These are phyloP conservation scores for Numenius arquata DNA, from an alignment of 2,113 vertebrate genomes.

Conservation along the genomic window DNA sequence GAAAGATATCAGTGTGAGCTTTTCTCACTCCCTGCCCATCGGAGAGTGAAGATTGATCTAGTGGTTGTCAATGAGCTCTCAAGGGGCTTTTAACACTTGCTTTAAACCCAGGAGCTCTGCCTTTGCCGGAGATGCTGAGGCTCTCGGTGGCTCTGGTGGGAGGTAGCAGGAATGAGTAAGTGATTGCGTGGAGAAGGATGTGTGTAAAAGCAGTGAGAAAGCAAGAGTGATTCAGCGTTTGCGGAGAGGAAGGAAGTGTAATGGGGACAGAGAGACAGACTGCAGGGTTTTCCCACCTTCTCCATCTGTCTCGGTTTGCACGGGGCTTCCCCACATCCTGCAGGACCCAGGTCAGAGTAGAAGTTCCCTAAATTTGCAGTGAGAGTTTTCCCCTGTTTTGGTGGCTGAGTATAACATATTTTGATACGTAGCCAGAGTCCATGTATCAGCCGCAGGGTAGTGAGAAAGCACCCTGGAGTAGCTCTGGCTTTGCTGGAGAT, in stretches of 20 bases:
- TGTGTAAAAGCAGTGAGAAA: not conserved
- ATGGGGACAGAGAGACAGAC: not conserved
- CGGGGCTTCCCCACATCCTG: not conserved
- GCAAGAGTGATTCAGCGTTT: conserved; percentile 31
- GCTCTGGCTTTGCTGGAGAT: not conserved
- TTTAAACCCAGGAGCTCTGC: not conserved
- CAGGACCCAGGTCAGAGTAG: not conserved
- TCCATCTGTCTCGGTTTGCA: not conserved
- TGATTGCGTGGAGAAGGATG: not conserved
- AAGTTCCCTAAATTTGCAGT: not conserved
- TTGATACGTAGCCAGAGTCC: not conserved
- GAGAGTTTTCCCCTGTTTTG: not conserved
- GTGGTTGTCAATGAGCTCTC: conserved; percentile 13
- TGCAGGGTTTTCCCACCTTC: not conserved
- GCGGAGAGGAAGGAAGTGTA: not conserved
- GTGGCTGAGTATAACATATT: not conserved
- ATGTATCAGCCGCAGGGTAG: not conserved
- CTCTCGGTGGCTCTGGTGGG: not conserved
- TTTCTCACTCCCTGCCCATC: not conserved
- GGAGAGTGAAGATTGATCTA: not conserved
- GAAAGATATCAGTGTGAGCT: not conserved
- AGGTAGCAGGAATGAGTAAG: conserved; percentile 27
- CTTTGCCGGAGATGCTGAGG: not conserved
- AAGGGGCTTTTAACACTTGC: conserved; percentile 2
- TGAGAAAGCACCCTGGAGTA: not conserved